Evolutionary conservation across 2,888 invertebrate species (phyloP).

Genomic region (Oscheius myriophilus): DNA sequence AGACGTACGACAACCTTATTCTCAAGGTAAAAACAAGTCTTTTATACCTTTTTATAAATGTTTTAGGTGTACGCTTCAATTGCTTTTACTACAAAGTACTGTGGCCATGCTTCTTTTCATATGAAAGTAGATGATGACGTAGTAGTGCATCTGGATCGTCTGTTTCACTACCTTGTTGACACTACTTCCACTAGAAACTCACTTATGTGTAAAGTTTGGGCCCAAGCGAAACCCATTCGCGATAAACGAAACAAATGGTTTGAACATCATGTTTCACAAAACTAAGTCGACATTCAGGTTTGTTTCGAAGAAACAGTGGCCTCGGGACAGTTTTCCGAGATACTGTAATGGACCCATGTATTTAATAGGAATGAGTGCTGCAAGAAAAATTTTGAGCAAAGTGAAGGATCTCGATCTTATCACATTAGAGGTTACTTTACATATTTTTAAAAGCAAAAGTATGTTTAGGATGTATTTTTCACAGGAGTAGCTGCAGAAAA

Average conservation of each 20-base stretch:
- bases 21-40: conserved; percentile 33
- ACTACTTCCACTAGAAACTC: conserved; percentile 11
- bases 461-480: conserved; percentile 26
- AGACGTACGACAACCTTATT: conserved; percentile 42
- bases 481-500: conserved; percentile 18
- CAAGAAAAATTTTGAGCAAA: conserved; percentile 30
- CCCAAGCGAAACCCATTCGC: conserved; percentile 35
- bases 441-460: background rate
- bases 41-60: background rate
- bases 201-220: conserved; percentile 39
- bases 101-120: conserved; percentile 33
- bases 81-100: conserved; percentile 33
- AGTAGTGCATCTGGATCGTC: conserved; percentile 35
- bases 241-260: conserved; percentile 40
- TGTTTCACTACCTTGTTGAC: conserved; percentile 27
- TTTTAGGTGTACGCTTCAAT: conserved; percentile 39
- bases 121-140: conserved; percentile 52
- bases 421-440: conserved; percentile 16
- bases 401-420: background rate
- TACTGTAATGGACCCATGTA: conserved; percentile 52
- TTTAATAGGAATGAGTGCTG: conserved; percentile 35
- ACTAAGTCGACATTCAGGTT: conserved; percentile 31
- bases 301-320: conserved; percentile 33
- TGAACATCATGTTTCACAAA: background rate
- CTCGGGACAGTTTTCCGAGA: conserved; percentile 36